A percentile compares a stretch with the other conserved stretches of the same genome.
These are phyloP conservation scores for Porites australiensis DNA, from an alignment of 64 coral and sea anemone genomes.

Conservation along the genomic window DNA sequence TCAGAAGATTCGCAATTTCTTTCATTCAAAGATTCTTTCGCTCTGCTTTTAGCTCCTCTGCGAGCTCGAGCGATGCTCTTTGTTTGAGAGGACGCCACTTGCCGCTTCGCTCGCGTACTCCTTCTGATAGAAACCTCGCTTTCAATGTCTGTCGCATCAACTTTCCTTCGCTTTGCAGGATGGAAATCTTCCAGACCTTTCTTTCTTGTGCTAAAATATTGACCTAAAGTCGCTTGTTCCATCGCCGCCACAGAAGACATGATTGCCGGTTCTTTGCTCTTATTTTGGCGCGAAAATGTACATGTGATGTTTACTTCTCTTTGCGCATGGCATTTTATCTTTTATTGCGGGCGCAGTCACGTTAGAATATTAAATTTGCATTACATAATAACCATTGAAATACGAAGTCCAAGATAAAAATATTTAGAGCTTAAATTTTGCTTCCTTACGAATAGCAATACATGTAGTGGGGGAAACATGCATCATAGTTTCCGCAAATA, in stretches of 20 bases:
- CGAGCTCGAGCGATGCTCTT: neutral
- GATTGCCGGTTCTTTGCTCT: constrained; percentile 2
- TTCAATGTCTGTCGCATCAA: constrained; percentile 52
- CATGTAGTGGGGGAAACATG: too few relatives aligned
- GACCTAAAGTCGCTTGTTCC: constrained; percentile 85
- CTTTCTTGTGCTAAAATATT: constrained; percentile 80
- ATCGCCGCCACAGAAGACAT: constrained; percentile 27
- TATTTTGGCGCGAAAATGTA: constrained; percentile 89
- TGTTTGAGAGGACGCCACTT: neutral
- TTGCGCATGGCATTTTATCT: constrained; percentile 50
- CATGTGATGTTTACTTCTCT: constrained; percentile 60
- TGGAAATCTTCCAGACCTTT: constrained; percentile 83
- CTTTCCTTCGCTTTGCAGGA: constrained; percentile 93
- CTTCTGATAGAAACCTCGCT: neutral
- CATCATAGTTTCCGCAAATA: too few relatives aligned
- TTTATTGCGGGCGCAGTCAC: too few relatives aligned
- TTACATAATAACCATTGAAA: too few relatives aligned
- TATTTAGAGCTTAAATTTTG: too few relatives aligned
- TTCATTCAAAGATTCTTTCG: constrained; percentile 41
- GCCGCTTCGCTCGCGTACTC: constrained; percentile 20
- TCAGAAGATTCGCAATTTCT: constrained; percentile 25
- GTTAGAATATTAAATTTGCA: too few relatives aligned
- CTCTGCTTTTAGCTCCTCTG: constrained; percentile 11
- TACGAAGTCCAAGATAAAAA: too few relatives aligned
- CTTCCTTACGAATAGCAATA: too few relatives aligned